Evolutionary conservation across 2,888 invertebrate species (phyloP).

Genomic region (Chloromyia formosa): DNA sequence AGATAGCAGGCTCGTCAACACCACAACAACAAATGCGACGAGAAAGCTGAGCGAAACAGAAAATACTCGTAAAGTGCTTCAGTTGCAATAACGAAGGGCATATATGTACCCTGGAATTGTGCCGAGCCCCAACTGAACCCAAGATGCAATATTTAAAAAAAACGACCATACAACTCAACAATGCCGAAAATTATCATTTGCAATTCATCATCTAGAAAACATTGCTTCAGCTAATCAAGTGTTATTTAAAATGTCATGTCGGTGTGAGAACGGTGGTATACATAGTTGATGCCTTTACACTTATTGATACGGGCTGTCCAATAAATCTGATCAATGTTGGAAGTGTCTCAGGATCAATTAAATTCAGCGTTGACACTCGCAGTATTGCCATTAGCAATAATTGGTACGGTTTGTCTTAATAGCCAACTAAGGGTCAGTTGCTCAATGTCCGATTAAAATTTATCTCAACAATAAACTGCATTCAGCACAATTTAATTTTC

Average conservation of each 20-base stretch:
- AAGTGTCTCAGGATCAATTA: background rate
- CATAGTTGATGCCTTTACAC: background rate
- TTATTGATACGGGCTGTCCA: background rate
- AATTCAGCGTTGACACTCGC: background rate
- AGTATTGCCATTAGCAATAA: slow-evolving; percentile 7
- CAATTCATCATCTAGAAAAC: too few relatives aligned
- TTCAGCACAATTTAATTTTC: too few relatives aligned
- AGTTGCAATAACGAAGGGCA: background rate
- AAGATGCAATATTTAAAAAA: background rate
- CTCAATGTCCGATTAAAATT: too few relatives aligned
- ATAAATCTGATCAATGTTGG: background rate
- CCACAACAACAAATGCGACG: too few relatives aligned
- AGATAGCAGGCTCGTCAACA: background rate
- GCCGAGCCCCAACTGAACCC: slow-evolving; percentile 2
- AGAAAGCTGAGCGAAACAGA: background rate
- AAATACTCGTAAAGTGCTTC: background rate
- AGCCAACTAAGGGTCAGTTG: too few relatives aligned
- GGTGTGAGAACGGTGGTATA: background rate
- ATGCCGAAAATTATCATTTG: too few relatives aligned
- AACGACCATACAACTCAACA: too few relatives aligned
- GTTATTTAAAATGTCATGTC: too few relatives aligned
- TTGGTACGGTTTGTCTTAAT: background rate
- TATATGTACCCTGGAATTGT: background rate
- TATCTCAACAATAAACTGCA: too few relatives aligned
- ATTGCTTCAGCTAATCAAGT: too few relatives aligned